Percentiles rank a stretch among this genome's conserved stretches.
Evolutionary conservation across 2,888 invertebrate species (phyloP).

Genomic region (Adelphocoris suturalis): DNA sequence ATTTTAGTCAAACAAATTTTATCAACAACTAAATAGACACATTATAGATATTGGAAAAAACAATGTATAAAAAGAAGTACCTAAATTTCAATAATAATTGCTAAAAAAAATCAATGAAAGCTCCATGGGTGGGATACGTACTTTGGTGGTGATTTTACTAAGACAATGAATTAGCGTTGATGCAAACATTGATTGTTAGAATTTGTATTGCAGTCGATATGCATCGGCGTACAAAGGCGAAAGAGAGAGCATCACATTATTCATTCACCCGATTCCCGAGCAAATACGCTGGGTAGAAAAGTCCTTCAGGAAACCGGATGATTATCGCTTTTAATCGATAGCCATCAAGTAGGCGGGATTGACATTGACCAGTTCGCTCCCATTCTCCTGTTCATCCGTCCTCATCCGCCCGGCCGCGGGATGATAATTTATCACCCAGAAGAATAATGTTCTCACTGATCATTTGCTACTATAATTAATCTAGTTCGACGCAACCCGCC

Average conservation of each 20-base stretch:
- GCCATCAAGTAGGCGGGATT: slow-evolving; percentile 46
- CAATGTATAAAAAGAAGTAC: too few relatives aligned
- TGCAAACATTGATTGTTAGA: too few relatives aligned
- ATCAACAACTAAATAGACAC: too few relatives aligned
- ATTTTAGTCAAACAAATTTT: too few relatives aligned
- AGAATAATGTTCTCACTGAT: slow-evolving; percentile 23
- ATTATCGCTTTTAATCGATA: slow-evolving; percentile 35
- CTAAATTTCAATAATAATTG: too few relatives aligned
- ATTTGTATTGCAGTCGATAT: too few relatives aligned
- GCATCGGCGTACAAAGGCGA: neutral
- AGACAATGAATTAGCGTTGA: too few relatives aligned
- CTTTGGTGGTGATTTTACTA: too few relatives aligned
- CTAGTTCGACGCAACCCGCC: neutral
- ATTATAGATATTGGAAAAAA: too few relatives aligned
- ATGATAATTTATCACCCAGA: slow-evolving; percentile 22
- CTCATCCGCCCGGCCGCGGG: neutral
- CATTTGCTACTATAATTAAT: neutral
- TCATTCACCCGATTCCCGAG: neutral
- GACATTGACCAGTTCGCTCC: slow-evolving; percentile 43
- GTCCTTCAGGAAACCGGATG: slow-evolving; percentile 39
- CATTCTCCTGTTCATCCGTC: slow-evolving; percentile 4
- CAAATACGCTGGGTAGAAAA: neutral
- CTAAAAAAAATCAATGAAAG: too few relatives aligned
- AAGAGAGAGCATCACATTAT: neutral
- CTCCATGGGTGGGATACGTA: too few relatives aligned